Percentiles rank a stretch among this genome's conserved stretches.
Evolutionary conservation across 1,140 invertebrate genomes (phyloP).

Genomic region (Ceratosolen fusciceps): DNA sequence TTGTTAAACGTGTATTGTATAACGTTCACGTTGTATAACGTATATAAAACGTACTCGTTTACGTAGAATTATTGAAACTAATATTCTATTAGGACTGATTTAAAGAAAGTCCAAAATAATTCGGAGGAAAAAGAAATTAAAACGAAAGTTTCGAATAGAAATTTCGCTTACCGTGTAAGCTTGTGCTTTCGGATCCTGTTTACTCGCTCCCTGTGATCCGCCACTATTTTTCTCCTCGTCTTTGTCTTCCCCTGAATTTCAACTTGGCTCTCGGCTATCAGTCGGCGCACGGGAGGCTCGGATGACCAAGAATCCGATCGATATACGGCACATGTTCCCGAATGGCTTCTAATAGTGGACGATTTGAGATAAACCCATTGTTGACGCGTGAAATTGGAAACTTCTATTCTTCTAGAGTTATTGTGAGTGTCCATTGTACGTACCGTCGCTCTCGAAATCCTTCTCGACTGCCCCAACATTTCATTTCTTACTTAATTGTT

Average conservation of each 20-base stretch:
- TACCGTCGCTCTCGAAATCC: not conserved
- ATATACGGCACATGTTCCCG: conserved; percentile 37
- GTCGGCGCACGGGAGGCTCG: conserved; percentile 9
- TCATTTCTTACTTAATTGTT: conserved; percentile 27
- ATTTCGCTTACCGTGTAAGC: too few species aligned
- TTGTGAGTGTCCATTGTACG: conserved; percentile 22
- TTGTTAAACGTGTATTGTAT: too few species aligned
- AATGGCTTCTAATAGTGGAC: conserved; percentile 46
- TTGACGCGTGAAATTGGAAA: conserved; percentile 46
- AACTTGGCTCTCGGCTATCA: not conserved
- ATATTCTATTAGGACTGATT: too few species aligned
- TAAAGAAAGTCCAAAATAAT: too few species aligned
- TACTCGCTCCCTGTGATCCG: too few species aligned
- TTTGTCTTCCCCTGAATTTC: not conserved
- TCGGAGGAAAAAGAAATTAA: too few species aligned
- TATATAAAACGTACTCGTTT: too few species aligned
- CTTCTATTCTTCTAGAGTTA: conserved; percentile 34
- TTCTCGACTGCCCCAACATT: not conserved
- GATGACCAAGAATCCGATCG: conserved; percentile 23
- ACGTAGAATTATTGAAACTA: too few species aligned
- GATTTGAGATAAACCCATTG: conserved; percentile 43
- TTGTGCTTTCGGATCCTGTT: too few species aligned
- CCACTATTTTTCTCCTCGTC: not conserved
- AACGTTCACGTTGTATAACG: too few species aligned
- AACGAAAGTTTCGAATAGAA: too few species aligned